These are phyloP conservation scores for Parotia lawesii DNA, from an alignment of 2,113 vertebrate genomes.

Conservation along the genomic window DNA sequence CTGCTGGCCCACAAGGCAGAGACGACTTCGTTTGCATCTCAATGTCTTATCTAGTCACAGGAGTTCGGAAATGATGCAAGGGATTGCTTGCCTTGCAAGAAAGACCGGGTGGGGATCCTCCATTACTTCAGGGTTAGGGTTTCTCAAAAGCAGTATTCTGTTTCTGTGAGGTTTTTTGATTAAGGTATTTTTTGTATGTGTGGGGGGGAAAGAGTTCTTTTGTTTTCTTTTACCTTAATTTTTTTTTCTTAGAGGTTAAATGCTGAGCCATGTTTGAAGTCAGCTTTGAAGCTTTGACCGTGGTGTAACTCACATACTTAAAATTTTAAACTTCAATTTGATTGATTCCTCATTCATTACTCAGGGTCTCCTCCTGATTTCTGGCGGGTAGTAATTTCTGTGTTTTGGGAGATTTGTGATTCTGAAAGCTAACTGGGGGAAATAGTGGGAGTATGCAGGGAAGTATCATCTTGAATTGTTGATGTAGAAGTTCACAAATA, in stretches of 20 bases:
- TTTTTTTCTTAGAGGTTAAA: background rate
- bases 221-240: background rate
- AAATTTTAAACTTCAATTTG: background rate
- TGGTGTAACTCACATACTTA: background rate
- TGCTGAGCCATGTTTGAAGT: background rate
- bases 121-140: background rate
- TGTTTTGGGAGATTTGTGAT: background rate
- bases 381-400: background rate
- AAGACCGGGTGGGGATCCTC: background rate
- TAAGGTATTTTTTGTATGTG: background rate
- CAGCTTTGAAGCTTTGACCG: background rate
- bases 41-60: slow-evolving; percentile 15
- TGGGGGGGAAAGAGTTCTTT: rapidly evolving
- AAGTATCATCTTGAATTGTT: background rate
- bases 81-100: background rate
- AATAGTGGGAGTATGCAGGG: background rate
- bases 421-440: background rate
- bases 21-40: slow-evolving; percentile 18
- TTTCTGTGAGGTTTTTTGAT: background rate
- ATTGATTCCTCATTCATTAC: background rate
- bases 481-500: background rate
- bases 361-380: background rate
- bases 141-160: background rate
- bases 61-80: slow-evolving; percentile 20
- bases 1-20: background rate